Percentiles rank a stretch among this genome's conserved stretches.
These are phyloP conservation scores for Micropoecilia bifurca DNA, from an alignment of 2,797 vertebrate genomes.

Conservation along the genomic window DNA sequence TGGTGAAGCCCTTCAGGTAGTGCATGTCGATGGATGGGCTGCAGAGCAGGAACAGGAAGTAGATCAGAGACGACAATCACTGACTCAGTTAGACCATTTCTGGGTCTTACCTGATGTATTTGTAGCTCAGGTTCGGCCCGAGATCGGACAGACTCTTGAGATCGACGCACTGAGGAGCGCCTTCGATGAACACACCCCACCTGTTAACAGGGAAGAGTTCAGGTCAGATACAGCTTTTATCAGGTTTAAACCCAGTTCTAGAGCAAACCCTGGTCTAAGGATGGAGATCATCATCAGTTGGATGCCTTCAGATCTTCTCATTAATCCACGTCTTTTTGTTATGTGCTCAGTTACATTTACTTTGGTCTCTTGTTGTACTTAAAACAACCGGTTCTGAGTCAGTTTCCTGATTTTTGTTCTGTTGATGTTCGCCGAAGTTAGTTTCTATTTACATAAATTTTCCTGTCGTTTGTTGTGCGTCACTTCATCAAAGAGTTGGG, in stretches of 20 bases:
- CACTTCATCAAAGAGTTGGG: no score
- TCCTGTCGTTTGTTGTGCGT: no score
- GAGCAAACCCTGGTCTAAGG: neutral
- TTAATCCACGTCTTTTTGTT: neutral
- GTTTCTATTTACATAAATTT: neutral
- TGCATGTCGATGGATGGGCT: constrained; percentile 55
- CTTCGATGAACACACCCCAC: constrained; percentile 62
- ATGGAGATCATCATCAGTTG: neutral
- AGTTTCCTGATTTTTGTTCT: neutral
- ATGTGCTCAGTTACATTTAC: neutral
- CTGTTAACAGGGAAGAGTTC: constrained; percentile 36
- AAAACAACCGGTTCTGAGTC: neutral
- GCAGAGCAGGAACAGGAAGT: constrained; percentile 11
- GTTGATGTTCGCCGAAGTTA: neutral
- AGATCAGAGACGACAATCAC: neutral
- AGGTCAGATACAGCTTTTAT: neutral
- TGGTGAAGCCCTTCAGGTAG: constrained; percentile 67
- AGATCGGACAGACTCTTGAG: constrained; percentile 51
- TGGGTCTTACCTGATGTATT: constrained; percentile 55
- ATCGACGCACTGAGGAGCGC: constrained; percentile 63
- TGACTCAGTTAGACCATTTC: neutral
- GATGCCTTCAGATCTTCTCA: neutral
- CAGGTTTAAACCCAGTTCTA: neutral
- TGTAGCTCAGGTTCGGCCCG: constrained; percentile 69
- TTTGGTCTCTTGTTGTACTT: neutral